A percentile compares a stretch with the other conserved stretches of the same genome.
These are phyloP conservation scores for mouse (Mus musculus) DNA, from an alignment of 2,113 vertebrate genomes.

Conservation along the genomic window DNA sequence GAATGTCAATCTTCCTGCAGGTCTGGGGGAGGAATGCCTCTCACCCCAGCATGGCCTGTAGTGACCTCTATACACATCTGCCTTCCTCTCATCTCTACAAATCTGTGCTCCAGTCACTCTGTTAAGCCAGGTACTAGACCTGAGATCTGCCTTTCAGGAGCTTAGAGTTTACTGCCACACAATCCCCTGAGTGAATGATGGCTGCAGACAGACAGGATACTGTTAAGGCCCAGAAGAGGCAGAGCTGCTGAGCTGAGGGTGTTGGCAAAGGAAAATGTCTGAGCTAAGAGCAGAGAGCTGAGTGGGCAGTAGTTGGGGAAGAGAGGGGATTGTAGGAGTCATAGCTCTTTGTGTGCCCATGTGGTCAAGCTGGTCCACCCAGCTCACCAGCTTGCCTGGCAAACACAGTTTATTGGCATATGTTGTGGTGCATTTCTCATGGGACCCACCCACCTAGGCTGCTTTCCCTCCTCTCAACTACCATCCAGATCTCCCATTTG, in stretches of 20 bases:
- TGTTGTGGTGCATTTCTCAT: neutral
- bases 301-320: neutral
- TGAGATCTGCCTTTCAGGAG: neutral
- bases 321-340: neutral
- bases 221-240: neutral
- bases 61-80: neutral
- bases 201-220: neutral
- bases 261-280: neutral
- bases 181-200: neutral
- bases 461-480: conserved; percentile 27
- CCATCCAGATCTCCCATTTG: neutral
- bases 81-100: neutral
- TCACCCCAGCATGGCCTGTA: neutral
- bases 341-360: neutral
- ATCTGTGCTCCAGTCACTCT: neutral
- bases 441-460: neutral
- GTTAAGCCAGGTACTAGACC: neutral
- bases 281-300: neutral
- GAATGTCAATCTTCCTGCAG: neutral
- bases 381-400: conserved; percentile 7
- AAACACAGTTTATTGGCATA: neutral
- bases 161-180: neutral
- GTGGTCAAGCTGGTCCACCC: conserved; percentile 42
- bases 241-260: neutral
- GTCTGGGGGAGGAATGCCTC: neutral